Conservation (phyloP, 2,113 vertebrate genomes). For the Todiramphus saurophagus region DNA sequence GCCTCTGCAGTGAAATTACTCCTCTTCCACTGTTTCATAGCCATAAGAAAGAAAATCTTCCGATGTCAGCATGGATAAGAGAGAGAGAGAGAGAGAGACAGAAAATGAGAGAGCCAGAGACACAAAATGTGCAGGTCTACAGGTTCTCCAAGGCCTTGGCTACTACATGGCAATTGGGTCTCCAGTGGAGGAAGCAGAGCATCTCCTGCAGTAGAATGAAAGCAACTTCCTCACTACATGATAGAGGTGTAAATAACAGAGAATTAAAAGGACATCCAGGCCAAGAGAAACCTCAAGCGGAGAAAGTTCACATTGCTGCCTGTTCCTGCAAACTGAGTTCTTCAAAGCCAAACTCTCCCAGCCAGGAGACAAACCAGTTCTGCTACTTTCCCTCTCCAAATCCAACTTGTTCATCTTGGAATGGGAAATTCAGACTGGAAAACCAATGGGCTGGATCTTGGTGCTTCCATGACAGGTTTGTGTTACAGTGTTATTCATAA, state of each 20-base stretch:
- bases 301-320: background rate
- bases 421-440: background rate
- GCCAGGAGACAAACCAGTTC: background rate
- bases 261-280: background rate
- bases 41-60: background rate
- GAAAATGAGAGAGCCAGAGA: background rate
- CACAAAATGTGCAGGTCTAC: background rate
- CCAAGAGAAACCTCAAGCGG: background rate
- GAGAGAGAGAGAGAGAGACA: background rate
- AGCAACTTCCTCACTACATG: background rate
- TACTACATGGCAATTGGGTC: background rate
- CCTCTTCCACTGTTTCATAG: background rate
- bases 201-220: background rate
- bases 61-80: background rate
- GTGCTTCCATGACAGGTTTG: background rate
- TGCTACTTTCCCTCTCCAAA: background rate
- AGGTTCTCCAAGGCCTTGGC: background rate
- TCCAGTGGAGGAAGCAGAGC: background rate
- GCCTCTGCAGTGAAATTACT: background rate
- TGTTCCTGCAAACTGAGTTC: background rate
- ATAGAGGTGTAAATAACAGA: background rate
- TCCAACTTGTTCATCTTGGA: background rate
- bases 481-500: background rate
- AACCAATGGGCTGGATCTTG: background rate
- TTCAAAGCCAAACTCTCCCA: background rate